Evolutionary conservation across 2,797 vertebrate species (phyloP), one percentile per base, ranked within the genome.

Genomic region (Oryzias dopingdopingensis): DNA sequence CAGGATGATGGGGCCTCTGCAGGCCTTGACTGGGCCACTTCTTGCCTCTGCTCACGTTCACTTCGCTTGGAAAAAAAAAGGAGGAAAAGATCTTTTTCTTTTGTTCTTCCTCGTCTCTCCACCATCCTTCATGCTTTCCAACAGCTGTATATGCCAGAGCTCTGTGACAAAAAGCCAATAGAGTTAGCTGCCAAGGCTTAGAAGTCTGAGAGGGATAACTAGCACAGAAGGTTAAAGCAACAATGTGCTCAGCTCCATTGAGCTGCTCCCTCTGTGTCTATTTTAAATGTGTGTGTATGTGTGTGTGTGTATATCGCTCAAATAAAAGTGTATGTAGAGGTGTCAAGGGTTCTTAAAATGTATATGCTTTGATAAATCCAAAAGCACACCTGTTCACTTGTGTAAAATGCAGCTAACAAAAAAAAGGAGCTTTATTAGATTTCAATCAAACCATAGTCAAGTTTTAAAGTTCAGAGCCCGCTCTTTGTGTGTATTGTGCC

Each of bases 181-280:
- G 85, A 87, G 84, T 81, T 86, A 80, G 84, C 87, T 89, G 86
- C 87, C 83, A 86, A 81, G 85, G 79, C 85, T 86, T 58, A 70
- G 87, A 83, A 87, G 81, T 83, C 79, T 83, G 82, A 88, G 88
- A 90, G 87, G 90, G 86, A 91, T 91, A 90, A 90, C 86, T 85
- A 87, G 87, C 81, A 71, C 83, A 86, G 82, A 78, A 91, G 91
- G 90, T 91, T 91, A 91, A 91, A 86, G 87, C 86, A 89, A 92
- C 89, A 90, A 89, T 92, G 87, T 90, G 88, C 85, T 85, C 80
- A 82, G 82, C 62, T 69, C 80, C 83, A 87, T 88, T 90, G 86
- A 91, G 80, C 76, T 67, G 58, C 75, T 83, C 74, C 83, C 82
- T 85, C 86, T 86, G 80, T 80, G 80, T 42, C 68, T 64, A 65